Conservation (phyloP, 2,888 invertebrate species). For the Pyrocoelia pectoralis region DNA sequence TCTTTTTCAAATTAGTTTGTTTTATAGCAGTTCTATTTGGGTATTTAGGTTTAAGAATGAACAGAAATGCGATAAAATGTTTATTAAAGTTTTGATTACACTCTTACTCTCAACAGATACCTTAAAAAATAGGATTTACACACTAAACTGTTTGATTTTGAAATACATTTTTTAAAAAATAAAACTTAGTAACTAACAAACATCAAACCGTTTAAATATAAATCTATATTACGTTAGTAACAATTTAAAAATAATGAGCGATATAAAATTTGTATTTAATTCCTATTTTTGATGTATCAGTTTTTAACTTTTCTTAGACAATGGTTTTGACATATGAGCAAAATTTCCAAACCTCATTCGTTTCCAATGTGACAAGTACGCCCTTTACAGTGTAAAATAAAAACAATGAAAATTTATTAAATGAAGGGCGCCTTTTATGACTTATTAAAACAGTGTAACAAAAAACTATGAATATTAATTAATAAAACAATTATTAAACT, state of each 20-base stretch:
- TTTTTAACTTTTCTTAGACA: not conserved
- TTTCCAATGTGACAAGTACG: not conserved
- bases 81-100: conserved; percentile 14
- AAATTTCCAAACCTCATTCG: not conserved
- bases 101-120: conserved; percentile 10
- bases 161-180: not conserved
- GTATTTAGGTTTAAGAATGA: too few species aligned
- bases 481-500: not conserved
- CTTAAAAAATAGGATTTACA: conserved; percentile 18
- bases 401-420: not conserved
- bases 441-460: not conserved
- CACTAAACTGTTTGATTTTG: conserved; percentile 14
- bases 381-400: not conserved
- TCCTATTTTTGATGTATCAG: conserved; percentile 1
- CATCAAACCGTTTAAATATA: conserved; percentile 4
- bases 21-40: too few species aligned
- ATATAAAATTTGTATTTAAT: conserved; percentile 3
- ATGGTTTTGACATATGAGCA: not conserved
- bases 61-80: not conserved
- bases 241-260: conserved; percentile 2
- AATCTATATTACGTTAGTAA: conserved; percentile 6
- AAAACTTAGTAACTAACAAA: conserved; percentile 9
- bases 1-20: too few species aligned
- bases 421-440: not conserved
- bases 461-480: not conserved